Evolutionary conservation across 2,797 vertebrate genomes (phyloP).

Genomic region (Sciaenops ocellatus): DNA sequence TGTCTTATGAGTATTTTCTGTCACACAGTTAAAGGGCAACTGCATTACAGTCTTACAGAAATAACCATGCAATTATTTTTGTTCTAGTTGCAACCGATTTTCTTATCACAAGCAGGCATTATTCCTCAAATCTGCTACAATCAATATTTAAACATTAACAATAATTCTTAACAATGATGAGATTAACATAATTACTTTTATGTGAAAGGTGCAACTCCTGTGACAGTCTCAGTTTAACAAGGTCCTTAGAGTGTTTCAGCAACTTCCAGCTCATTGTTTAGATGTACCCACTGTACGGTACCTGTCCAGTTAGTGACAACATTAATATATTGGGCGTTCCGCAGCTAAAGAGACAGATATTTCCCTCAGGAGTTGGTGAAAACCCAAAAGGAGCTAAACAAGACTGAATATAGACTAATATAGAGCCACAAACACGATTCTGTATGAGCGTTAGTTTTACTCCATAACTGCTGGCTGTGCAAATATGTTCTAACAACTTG

Average conservation of each 20-base stretch:
- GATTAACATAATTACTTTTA: neutral
- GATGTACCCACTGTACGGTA: neutral
- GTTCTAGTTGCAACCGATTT: constrained; percentile 17
- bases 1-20: constrained; percentile 48
- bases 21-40: constrained; percentile 48
- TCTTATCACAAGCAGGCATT: neutral
- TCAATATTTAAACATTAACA: neutral
- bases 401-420: neutral
- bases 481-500: neutral
- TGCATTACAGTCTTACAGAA: constrained; percentile 20
- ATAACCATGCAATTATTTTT: constrained; percentile 24
- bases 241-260: neutral
- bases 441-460: neutral
- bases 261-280: neutral
- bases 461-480: neutral
- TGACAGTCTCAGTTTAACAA: neutral
- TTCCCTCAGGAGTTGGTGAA: neutral
- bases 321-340: neutral
- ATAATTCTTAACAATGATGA: neutral
- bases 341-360: neutral
- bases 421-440: neutral
- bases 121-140: neutral
- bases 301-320: constrained; percentile 1
- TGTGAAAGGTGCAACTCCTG: neutral
- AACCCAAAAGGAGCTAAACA: neutral